phyloP scores from a whole-genome alignment of 2,888 invertebrate genomes.

The Macaria notata region DNA sequence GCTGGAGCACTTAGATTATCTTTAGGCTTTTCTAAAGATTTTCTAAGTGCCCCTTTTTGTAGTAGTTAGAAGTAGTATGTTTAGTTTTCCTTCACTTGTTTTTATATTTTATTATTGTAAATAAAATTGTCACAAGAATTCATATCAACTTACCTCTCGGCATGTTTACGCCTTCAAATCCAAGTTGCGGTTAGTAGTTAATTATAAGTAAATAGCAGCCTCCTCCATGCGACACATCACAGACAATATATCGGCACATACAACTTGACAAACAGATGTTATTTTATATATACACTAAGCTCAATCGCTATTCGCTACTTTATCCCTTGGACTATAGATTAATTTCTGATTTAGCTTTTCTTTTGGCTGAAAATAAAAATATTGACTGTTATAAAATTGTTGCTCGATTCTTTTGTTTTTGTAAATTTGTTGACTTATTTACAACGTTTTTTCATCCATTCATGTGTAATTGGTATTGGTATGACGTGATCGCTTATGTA shows the following conservation, averaged over 20 bases:
- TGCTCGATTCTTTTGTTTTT: too few relatives aligned
- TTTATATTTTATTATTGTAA: too few relatives aligned
- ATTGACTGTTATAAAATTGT: background rate
- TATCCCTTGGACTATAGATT: constrained; percentile 42
- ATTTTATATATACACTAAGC: constrained; percentile 32
- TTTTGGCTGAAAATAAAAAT: constrained; percentile 50
- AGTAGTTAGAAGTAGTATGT: too few relatives aligned
- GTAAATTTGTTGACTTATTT: too few relatives aligned
- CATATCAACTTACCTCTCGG: constrained; percentile 60
- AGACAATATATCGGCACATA: constrained; percentile 42
- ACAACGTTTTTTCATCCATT: too few relatives aligned
- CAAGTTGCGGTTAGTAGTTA: constrained; percentile 50
- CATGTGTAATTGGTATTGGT: too few relatives aligned
- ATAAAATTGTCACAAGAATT: too few relatives aligned
- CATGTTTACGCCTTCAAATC: constrained; percentile 52
- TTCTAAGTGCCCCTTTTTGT: too few relatives aligned
- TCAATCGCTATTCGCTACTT: constrained; percentile 36
- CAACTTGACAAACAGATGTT: constrained; percentile 38
- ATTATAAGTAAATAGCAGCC: constrained; percentile 41
- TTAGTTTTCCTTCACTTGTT: too few relatives aligned
- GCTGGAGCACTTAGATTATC: too few relatives aligned
- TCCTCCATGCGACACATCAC: constrained; percentile 63
- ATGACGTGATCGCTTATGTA: too few relatives aligned
- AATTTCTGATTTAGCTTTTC: constrained; percentile 51
- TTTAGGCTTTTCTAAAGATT: too few relatives aligned